Base-by-base conservation (phyloP, 2,888 invertebrate species). In the Apeira syringaria region DNA sequence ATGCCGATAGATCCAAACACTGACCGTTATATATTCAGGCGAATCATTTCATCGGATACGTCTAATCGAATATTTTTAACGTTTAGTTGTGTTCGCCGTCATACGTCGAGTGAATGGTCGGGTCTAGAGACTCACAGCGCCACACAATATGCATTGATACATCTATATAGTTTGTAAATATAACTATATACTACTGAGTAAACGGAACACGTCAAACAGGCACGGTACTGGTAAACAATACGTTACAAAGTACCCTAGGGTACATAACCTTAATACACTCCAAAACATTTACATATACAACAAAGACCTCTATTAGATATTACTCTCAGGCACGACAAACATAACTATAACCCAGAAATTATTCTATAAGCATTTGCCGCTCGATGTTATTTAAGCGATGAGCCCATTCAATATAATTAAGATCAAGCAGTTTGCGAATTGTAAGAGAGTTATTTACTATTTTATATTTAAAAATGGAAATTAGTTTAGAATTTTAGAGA, bases 211-310 rank as follows among this genome's bases (percentile, higher is more conserved):
- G 13, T 12, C 13, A 29, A 28, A 40, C 30, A 56, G 40, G 49
- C 56, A 50, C 47, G 38, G 49, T 50, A 50, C 45, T 50, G 44
- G 5, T 43, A 43, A 34, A 44, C 31, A 41, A 40, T 37, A 26
- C 30, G 36, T 29, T 36, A 36, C 15, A 39, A 53, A 36, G 43
- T 47, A 42, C 8, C 12, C 12, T 41, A 8, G 37, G 20, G 38
- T 30, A 40, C 20, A 9, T 32, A 29, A 35, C n/a, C 33, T 37
- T 25, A n/a, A n/a, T 11, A 40, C 17, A 33, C 10, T 30, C 7
- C 18, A 37, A 33, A 17, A 30, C 11, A 30, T 31, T 11, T 7
- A 18, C 27, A 22, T 25, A 31, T 33, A 37, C 20, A 13, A 27
- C 20, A 10, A 18, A 18, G 11, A 31, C 10, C 5, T 28, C 5